Evolutionary conservation across 2,888 invertebrate species (phyloP).

Genomic region (Pomacea canaliculata): DNA sequence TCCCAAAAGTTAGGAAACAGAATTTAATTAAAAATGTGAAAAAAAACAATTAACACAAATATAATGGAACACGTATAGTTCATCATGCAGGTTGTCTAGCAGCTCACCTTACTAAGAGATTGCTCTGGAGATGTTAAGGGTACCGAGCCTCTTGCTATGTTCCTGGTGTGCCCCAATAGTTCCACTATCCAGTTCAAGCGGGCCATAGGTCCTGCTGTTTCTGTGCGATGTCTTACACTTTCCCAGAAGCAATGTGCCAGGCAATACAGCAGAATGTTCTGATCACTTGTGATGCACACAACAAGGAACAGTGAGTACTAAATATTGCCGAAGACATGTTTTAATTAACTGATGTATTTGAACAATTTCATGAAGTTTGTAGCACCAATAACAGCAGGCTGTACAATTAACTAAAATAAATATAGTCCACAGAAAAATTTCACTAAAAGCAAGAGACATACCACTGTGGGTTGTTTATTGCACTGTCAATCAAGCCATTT

Average conservation of each 20-base stretch:
- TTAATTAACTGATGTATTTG: neutral
- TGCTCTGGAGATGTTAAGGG: conserved; percentile 37
- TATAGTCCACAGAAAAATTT: no score
- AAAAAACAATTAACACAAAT: no score
- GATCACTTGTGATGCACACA: neutral
- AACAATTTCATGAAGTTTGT: no score
- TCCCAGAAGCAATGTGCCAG: conserved; percentile 45
- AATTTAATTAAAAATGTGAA: no score
- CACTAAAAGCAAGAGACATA: conserved; percentile 17
- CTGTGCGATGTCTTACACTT: conserved; percentile 29
- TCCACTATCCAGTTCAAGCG: conserved; percentile 62
- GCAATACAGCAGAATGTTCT: neutral
- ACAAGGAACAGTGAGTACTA: neutral
- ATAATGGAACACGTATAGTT: no score
- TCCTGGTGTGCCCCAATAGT: conserved; percentile 61
- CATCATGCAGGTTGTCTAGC: neutral
- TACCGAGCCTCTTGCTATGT: conserved; percentile 45
- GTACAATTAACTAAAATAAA: no score
- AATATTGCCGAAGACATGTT: neutral
- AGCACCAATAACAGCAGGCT: no score
- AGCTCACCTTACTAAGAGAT: conserved; percentile 35
- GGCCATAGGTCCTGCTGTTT: conserved; percentile 38
- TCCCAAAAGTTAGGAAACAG: no score
- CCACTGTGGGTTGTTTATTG: conserved; percentile 44
- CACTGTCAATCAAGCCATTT: conserved; percentile 61